Conservation (phyloP, 2,113 vertebrate genomes). For the Leptobrachium leishanense region DNA sequence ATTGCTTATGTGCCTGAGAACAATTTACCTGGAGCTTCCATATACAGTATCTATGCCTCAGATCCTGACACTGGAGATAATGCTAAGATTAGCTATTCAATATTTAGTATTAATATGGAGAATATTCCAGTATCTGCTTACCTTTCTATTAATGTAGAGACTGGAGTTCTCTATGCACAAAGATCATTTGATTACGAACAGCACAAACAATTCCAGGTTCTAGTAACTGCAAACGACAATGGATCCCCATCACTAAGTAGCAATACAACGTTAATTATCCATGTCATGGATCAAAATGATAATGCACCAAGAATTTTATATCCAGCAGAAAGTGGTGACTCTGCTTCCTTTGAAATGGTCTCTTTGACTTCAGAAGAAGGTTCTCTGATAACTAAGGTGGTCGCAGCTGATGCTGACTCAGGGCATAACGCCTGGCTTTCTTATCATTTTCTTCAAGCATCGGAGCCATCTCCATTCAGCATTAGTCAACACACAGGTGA, state of each 20-base stretch:
- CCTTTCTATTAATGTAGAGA: constrained; percentile 9
- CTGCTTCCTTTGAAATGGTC: neutral
- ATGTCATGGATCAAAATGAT: too few relatives aligned
- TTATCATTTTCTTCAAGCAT: neutral
- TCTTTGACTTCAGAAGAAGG: neutral
- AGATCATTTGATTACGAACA: constrained; percentile 54
- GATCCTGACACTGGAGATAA: constrained; percentile 21
- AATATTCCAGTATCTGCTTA: constrained; percentile 36
- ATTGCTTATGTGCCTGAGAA: too few relatives aligned
- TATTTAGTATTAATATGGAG: constrained; percentile 38
- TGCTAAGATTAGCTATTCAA: constrained; percentile 51
- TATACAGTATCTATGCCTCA: constrained; percentile 50
- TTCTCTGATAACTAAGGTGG: neutral
- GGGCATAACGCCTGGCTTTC: constrained; percentile 47
- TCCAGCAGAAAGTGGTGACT: too few relatives aligned
- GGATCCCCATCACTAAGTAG: too few relatives aligned
- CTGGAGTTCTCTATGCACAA: neutral
- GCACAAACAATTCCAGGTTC: neutral
- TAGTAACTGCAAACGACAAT: too few relatives aligned
- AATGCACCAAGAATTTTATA: too few relatives aligned
- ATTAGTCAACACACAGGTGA: too few relatives aligned
- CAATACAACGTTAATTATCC: too few relatives aligned
- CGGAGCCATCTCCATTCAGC: constrained; percentile 18
- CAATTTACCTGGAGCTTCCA: constrained; percentile 11
- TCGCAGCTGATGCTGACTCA: constrained; percentile 30